Evolutionary conservation across 2,888 invertebrate species (phyloP), one percentile per base, ranked within the genome.

Genomic region (Agriopis leucophaearia): DNA sequence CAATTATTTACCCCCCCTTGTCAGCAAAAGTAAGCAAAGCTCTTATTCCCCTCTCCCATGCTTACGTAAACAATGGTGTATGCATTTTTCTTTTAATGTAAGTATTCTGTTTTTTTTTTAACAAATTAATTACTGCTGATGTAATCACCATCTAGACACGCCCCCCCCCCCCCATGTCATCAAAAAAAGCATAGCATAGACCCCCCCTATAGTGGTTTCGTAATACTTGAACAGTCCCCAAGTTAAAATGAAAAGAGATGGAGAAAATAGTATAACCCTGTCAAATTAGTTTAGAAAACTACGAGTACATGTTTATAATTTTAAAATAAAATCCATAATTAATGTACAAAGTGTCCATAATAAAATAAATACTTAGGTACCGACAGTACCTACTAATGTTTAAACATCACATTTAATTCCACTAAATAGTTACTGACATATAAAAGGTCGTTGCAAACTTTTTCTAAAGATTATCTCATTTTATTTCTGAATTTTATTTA

Each of bases 391-490:
- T 38, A 15, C 8, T 52, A 52, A 15, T 15, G 13, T 36, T 51
- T 27, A 15, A 15, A 52, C 45, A 47, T n/a, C 18, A 48, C 13
- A 38, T 18, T 38, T 48, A 16, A 47, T 16, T 47, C 15, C 47
- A 47, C n/a, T 47, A 47, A 16, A 7, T 16, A 16, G n/a, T n/a
- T n/a, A n/a, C n/a, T n/a, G n/a, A n/a, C 1, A 44, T 10, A 48
- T 16, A 48, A 18, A 18, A 15, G n/a, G 45, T 40, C 58, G 54
- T 54, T 64, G 68, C 64, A 69, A 69, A 64, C 64, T 55, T 51
- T 47, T 36, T 59, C 48, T 42, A 45, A 52, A 27, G 42, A 56
- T 47, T 15, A 42, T 67, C 63, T 47, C 18, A 15, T 50, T 57
- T n/a, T 18, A 50, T 59, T 56, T 59, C 55, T 16, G 55, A 50